These are phyloP conservation scores for Dolichomitus sp. DNA, from an alignment of 2,888 invertebrate genomes.

Conservation along the genomic window DNA sequence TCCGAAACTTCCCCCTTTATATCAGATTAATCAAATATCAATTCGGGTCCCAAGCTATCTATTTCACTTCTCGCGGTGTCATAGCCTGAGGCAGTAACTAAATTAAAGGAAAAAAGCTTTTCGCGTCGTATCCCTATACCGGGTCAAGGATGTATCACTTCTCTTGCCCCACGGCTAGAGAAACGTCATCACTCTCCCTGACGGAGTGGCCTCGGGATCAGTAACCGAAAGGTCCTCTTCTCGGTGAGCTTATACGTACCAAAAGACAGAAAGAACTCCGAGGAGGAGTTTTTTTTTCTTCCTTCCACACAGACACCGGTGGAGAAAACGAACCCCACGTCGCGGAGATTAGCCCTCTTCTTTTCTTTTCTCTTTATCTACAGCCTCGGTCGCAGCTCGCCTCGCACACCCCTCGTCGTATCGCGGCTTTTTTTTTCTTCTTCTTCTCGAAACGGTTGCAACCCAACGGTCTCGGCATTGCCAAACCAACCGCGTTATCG, in stretches of 20 bases:
- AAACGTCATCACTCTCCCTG: conserved; percentile 62
- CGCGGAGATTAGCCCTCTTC: conserved; percentile 74
- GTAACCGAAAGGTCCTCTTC: conserved; percentile 55
- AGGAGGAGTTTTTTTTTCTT: conserved; percentile 50
- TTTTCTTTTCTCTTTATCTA: conserved; percentile 73
- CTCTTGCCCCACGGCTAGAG: conserved; percentile 49
- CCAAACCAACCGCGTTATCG: conserved; percentile 77
- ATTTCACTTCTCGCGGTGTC: conserved; percentile 28
- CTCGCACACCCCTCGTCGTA: conserved; percentile 37
- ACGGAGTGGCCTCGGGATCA: conserved; percentile 52
- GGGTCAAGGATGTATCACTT: conserved; percentile 48
- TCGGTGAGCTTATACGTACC: conserved; percentile 42
- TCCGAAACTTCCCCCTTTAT: conserved; percentile 11
- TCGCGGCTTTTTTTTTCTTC: conserved; percentile 42
- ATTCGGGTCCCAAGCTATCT: conserved; percentile 15
- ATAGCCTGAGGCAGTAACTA: conserved; percentile 32
- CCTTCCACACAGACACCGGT: conserved; percentile 26
- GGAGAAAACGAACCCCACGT: conserved; percentile 62
- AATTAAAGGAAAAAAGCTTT: conserved; percentile 45
- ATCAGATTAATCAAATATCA: conserved; percentile 38
- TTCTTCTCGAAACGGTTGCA: conserved; percentile 31
- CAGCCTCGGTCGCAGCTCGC: conserved; percentile 56
- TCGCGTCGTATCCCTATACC: conserved; percentile 22
- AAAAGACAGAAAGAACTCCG: conserved; percentile 54
- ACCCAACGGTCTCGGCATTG: conserved; percentile 47